Evolutionary conservation across 2,113 vertebrate species (phyloP), one percentile per base, ranked within the genome.

Genomic region (Ailuropoda melanoleuca): DNA sequence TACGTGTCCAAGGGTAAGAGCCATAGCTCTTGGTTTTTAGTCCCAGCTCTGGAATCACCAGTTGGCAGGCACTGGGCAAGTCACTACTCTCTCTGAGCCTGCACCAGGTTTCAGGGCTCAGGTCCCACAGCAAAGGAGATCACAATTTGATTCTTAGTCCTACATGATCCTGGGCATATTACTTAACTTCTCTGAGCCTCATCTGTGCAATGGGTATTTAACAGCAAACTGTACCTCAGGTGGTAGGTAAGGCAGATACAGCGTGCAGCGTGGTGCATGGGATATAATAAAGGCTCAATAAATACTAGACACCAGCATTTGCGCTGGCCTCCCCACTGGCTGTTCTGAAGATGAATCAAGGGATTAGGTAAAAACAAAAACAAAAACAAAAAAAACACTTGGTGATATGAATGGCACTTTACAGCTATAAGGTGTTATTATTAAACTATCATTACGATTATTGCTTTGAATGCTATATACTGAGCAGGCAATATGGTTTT

Each of bases 401-500:
- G 31, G 26, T 46, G 58, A 88, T 62, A 4, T 62, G 82, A 90
- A 90, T 3, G 26, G 34, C 21, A 26, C 18, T 64, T 92, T 77
- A 64, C 2, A 94, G 56, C 26, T 60, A 50, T 43, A 15, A 53
- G n/a, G 48, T n/a, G 17, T 39, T 89, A 64, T 39, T 70, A 68
- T 83, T 94, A 85, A 88, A 86, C 94, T 83, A 64, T 75, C 74
- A 78, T 50, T 55, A 77, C 37, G 86, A 72, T 64, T 92, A 75
- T 89, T 88, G 50, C 50, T 96, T 53, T 62, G 60, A 56, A 84
- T 86, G 26, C 62, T 93, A 68, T 50, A 87, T 70, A 87, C 46
- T 58, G 80, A 85, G 50, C 48, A 0, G 2, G 31, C 86, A 75
- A 93, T 48, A 50, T 19, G 34, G 7, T 91, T 88, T 88, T 70